Conservation (phyloP, 2,113 vertebrate genomes). For the Axis porcinus region DNA sequence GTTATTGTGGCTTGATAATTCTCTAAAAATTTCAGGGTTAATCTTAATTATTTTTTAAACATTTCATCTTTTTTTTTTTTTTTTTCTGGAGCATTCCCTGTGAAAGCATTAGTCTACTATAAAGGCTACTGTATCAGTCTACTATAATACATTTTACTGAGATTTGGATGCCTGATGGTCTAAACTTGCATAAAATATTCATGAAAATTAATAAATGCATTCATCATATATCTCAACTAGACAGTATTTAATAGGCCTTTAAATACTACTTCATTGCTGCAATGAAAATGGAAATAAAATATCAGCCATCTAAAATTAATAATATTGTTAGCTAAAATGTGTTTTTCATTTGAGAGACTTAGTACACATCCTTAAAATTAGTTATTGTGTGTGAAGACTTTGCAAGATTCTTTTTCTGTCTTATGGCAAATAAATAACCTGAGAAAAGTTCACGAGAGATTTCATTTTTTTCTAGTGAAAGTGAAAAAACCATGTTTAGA, state of each 20-base stretch:
- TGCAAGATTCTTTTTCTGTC: neutral
- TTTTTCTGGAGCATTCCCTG: neutral
- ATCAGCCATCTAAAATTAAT: neutral
- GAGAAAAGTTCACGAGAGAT: neutral
- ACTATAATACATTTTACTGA: neutral
- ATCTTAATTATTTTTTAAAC: neutral
- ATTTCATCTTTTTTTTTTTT: neutral
- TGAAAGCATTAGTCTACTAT: neutral
- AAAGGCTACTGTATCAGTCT: neutral
- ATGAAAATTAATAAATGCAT: neutral
- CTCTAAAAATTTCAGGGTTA: neutral
- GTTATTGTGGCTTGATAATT: neutral
- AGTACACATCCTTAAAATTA: neutral
- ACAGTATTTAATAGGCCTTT: neutral
- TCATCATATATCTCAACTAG: neutral
- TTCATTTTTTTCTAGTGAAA: neutral
- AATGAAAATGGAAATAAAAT: conserved; percentile 22
- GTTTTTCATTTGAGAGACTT: neutral
- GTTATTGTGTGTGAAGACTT: neutral
- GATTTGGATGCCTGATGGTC: neutral
- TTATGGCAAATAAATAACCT: neutral
- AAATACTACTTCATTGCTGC: neutral
- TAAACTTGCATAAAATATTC: neutral
- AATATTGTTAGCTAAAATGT: neutral
- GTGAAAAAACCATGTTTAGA: neutral